Evolutionary conservation across 2,888 invertebrate genomes (phyloP), one percentile per base, ranked within the genome.

Genomic region (Adelphocoris suturalis): DNA sequence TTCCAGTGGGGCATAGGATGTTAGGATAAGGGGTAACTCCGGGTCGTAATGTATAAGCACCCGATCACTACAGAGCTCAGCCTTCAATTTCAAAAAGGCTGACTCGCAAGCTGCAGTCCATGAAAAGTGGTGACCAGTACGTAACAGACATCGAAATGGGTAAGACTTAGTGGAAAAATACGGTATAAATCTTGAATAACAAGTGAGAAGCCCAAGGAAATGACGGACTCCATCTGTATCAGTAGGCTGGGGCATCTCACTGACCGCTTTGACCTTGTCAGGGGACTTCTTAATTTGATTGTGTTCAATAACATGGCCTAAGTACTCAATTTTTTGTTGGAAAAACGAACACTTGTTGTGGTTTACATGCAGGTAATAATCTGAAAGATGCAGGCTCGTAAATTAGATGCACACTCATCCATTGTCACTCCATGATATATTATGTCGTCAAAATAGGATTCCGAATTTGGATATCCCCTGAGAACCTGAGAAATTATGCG

Each of bases 381-480:
- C 68, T 47, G 82, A 27, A 13, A 89, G 57, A 14, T 23, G 46
- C 85, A 85, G 27, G 85, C 55, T 3, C 85, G 85, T 2, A 85
- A n/a, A 57, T 85, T 85, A 13, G 11, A 27, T 4, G 85, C 12
- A n/a, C 85, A 85, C 23, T 85, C 85, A 13, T 52, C 85, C 13
- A 19, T 2, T 14, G 90, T 90, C 13, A 78, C 47, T 27, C 92
- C 91, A 87, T 91, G 91, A 13, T 91, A 82, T 11, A 92, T 75
- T 16, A 92, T 92, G 76, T 92, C 92, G 76, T 92, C 92, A 55
- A 91, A 91, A n/a, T 87, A 87, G 5, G 16, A 23, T 57, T 89
- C 81, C 2, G 14, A 14, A 19, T 89, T 75, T 2, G 85, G 52
- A 5, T 85, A 37, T 19, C 89, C 91, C 86, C 89, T 90, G 78